Conservation (phyloP, 2,888 invertebrate species). For the Danaus chrysippus region DNA sequence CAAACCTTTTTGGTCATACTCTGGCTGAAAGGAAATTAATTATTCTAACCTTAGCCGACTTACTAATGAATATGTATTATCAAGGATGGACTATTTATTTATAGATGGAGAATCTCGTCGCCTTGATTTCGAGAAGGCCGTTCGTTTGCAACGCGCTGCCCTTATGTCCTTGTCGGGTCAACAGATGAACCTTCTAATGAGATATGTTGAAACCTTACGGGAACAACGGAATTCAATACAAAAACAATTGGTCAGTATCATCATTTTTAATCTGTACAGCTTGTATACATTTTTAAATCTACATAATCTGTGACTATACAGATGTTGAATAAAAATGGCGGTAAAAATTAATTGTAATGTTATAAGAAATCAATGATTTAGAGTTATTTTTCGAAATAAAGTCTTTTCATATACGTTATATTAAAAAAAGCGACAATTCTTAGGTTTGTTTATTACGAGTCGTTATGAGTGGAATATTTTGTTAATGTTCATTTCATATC, state of each 20-base stretch:
- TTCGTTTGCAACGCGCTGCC: conserved; percentile 52
- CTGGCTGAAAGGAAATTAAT: too few species aligned
- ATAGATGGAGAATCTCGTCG: conserved; percentile 9
- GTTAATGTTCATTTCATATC: too few species aligned
- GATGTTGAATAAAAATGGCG: neutral
- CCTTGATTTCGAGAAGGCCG: conserved; percentile 45
- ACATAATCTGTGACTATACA: neutral
- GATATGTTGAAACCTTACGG: conserved; percentile 52
- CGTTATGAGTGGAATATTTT: too few species aligned
- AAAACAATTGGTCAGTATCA: conserved; percentile 38
- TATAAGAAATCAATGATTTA: too few species aligned
- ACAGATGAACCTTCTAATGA: conserved; percentile 52
- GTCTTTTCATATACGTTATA: too few species aligned
- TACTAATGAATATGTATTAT: too few species aligned
- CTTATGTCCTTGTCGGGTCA: conserved; percentile 51
- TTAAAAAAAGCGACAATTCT: too few species aligned
- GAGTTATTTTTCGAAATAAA: too few species aligned
- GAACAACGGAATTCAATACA: conserved; percentile 48
- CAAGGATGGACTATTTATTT: neutral
- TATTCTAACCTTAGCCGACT: too few species aligned
- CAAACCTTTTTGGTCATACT: too few species aligned
- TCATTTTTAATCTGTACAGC: neutral
- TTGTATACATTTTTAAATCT: neutral
- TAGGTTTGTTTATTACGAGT: too few species aligned
- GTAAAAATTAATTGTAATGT: neutral